These are phyloP conservation scores for Diplazon laetatorius DNA, from an alignment of 2,888 invertebrate species.

Conservation along the genomic window DNA sequence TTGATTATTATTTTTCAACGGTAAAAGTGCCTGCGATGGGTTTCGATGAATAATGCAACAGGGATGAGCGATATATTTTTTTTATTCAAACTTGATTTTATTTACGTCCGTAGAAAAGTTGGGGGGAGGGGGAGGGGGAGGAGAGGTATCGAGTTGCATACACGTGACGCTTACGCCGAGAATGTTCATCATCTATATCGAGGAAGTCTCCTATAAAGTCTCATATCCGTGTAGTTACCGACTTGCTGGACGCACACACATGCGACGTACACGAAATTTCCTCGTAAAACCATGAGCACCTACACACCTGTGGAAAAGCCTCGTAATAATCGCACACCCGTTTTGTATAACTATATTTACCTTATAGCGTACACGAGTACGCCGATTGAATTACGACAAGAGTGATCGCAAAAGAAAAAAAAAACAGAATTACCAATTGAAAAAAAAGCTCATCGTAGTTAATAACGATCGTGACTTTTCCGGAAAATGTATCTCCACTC, in stretches of 20 bases:
- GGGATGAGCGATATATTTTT: conserved; percentile 16
- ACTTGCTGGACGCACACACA: not conserved
- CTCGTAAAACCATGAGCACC: conserved; percentile 50
- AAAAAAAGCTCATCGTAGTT: too few relatives aligned
- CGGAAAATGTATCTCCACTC: too few relatives aligned
- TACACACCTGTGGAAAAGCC: conserved; percentile 21
- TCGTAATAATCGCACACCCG: conserved; percentile 57
- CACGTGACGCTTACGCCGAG: too few relatives aligned
- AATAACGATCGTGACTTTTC: too few relatives aligned
- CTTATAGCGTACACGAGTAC: too few relatives aligned
- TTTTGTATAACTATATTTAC: too few relatives aligned
- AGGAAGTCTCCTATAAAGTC: not conserved
- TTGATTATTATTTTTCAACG: conserved; percentile 51
- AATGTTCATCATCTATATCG: conserved; percentile 20
- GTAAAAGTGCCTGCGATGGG: conserved; percentile 1
- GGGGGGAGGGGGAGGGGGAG: not conserved
- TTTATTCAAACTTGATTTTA: conserved; percentile 42
- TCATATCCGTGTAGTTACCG: too few relatives aligned
- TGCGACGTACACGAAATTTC: conserved; percentile 33
- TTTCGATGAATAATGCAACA: conserved; percentile 45
- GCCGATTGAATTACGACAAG: too few relatives aligned
- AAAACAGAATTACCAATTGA: too few relatives aligned
- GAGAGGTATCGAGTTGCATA: not conserved
- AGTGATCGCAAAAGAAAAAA: too few relatives aligned
- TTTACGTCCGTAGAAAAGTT: conserved; percentile 39